A percentile compares a stretch with the other conserved stretches of the same genome.
Evolutionary conservation across 2,113 vertebrate species (phyloP).

Genomic region (rat (Rattus norvegicus)): GRCr8 NC_086019.1:228252001-228252500

Average conservation of each 20-base stretch:
- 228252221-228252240: neutral
- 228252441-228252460: neutral
- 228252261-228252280: neutral
- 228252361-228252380: neutral
- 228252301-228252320: neutral
- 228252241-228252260: neutral
- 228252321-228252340: neutral
- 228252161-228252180: neutral
- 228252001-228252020: neutral
- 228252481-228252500: conserved; percentile 46
- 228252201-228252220: neutral
- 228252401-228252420: conserved; percentile 7
- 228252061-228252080: neutral
- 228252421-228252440: conserved; percentile 13
- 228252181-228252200: neutral
- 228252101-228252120: conserved; percentile 5
- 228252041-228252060: neutral
- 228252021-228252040: neutral
- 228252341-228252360: neutral
- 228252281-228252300: neutral
- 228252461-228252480: neutral
- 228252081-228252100: neutral
- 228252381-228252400: neutral
- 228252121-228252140: neutral
- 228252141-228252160: neutral